Evolutionary conservation across 2,797 vertebrate species (phyloP), one percentile per base, ranked within the genome.

Genomic region (Myotis findleyi): DNA sequence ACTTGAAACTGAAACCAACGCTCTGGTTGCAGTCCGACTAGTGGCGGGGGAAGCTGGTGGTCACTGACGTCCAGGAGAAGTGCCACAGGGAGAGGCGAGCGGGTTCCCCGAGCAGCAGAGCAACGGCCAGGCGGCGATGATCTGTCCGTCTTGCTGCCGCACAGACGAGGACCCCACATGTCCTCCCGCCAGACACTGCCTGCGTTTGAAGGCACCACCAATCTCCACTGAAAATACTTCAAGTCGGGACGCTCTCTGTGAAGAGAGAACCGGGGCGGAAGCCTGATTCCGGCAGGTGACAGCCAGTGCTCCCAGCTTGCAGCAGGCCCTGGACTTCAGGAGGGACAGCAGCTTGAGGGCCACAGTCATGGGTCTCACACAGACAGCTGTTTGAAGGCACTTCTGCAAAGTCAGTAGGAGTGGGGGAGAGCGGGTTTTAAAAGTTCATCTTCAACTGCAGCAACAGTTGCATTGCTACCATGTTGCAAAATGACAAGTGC

Each of bases 301-400:
- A 23, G 36, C 3, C 2, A 30, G 3, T 0, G 44, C 59, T 44
- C 51, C 30, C 30, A 11, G 66, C 18, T 0, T 2, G 33, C 44
- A 11, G 53, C 38, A 10, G 27, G 81, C 27, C 73, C 12, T 2
- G 25, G 25, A 55, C 38, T 16, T 6, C 1, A 5, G 49, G 20
- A n/a, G 7, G 0, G 8, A 47, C 3, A 4, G 68, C 25, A 59
- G 75, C 57, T 21, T 8, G 64, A 27, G 77, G 55, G 12, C 25
- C 79, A 64, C 8, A 51, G 68, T 6, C 62, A 17, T 2, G 2
- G 33, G 38, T 20, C 51, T 73, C 12, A 0, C 41, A 44, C 38
- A 18, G 62, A 33, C 64, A 17, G n/a, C 77, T 57, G 49, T 68
- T 16, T 33, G 6, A 96, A 93, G 95, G 94, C 83, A 89, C 87